Base-by-base conservation (phyloP, 2,113 vertebrate genomes). In the Taxidea taxus region DNA sequence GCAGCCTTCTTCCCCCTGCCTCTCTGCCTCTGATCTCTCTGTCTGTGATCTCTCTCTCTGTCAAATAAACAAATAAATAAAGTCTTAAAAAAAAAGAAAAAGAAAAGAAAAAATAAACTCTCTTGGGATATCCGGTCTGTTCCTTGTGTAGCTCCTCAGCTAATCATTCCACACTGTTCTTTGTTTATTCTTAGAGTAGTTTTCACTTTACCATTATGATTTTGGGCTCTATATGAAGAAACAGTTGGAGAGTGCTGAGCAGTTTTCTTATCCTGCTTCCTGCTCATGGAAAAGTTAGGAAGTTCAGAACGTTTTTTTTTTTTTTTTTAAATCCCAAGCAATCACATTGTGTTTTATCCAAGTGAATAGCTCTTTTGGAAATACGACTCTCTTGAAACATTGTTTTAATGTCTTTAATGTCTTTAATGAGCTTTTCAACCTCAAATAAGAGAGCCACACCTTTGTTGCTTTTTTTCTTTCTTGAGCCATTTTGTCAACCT, bases 141-240 rank as follows among this genome's bases (percentile, higher is more conserved):
- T 62, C 66, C 8, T 64, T 47, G 20, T 7, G 7, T 25, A 34
- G 2, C 4, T 31, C 37, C 47, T 64, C 15, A 14, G 12, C 64
- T 64, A 34, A 27, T 27, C 64, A 31, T 13, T 60, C 3, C 42
- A 7, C 0, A 0, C 1, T 2, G 1, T n/a, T 83, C 74, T 91
- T 44, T 20, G 8, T 83, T 82, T 72, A 27, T 6, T 78, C 51
- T 66, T 39, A 16, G n/a, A 92, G 34, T 14, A 16, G 13, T 13
- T 21, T 18, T 34, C 54, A 60, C 6, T 34, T 87, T 27, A 51
- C 18, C 8, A 16, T 70, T 49, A 82, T 18, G 6, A 49, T 78
- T 83, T 34, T 64, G 66, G 13, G 12, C 31, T 60, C 23, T 6
- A 2, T 31, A 62, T 58, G 20, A 87, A 87, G 29, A 62, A 44